Conservation (phyloP, 2,888 invertebrate genomes). For the Tipula helvola region DNA sequence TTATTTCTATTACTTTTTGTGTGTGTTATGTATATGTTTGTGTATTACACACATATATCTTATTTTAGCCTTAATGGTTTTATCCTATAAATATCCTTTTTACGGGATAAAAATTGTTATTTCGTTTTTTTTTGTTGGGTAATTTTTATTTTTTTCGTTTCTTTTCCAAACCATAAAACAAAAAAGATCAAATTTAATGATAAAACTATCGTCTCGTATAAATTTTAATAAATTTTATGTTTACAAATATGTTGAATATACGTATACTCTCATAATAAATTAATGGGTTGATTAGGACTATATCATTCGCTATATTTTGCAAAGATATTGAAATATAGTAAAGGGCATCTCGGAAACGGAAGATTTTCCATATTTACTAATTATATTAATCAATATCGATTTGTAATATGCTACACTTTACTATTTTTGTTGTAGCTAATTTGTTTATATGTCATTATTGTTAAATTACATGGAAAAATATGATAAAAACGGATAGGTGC, state of each 20-base stretch:
- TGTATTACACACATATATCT: neutral
- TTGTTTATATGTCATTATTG: neutral
- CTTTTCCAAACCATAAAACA: neutral
- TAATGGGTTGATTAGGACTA: neutral
- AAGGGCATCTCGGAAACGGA: neutral
- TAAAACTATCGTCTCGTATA: conserved; percentile 4
- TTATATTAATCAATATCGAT: neutral
- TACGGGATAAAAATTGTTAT: neutral
- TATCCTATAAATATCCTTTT: neutral
- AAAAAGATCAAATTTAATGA: neutral
- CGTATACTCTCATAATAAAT: neutral
- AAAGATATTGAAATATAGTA: neutral
- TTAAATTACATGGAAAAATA: neutral
- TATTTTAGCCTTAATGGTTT: neutral
- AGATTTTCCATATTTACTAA: neutral
- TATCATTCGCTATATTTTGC: neutral
- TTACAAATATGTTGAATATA: too few species aligned
- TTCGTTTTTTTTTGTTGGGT: neutral
- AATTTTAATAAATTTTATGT: neutral
- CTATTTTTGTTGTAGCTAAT: neutral
- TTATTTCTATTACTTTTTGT: neutral
- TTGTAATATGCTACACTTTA: neutral
- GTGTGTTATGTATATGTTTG: neutral
- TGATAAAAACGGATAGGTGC: neutral
- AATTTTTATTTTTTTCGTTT: neutral